phyloP scores from a whole-genome alignment of 2,888 invertebrate genomes.

The Ctenicera cuprea region DNA sequence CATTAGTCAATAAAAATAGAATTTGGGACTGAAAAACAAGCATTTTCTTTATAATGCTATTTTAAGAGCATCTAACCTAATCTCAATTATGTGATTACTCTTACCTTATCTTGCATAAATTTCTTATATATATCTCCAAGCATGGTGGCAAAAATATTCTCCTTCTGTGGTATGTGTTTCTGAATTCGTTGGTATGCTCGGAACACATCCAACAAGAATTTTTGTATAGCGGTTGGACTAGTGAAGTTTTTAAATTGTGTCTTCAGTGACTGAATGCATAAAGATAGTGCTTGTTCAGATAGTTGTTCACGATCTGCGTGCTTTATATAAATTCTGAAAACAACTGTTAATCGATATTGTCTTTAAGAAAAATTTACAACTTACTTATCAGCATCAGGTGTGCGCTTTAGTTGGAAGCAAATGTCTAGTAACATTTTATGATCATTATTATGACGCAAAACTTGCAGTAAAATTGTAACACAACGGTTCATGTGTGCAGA shows the following conservation, averaged over 20 bases:
- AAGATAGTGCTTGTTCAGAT: constrained; percentile 85
- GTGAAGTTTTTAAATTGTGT: constrained; percentile 75
- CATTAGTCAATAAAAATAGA: too few species aligned
- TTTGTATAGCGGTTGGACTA: constrained; percentile 68
- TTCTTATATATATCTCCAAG: constrained; percentile 83
- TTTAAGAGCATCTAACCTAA: background rate
- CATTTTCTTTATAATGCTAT: constrained; percentile 19
- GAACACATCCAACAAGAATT: constrained; percentile 77
- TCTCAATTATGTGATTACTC: too few species aligned
- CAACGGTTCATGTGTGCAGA: constrained; percentile 93
- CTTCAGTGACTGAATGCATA: constrained; percentile 82
- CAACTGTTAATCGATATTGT: background rate
- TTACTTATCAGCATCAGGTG: constrained; percentile 91
- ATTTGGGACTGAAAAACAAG: background rate
- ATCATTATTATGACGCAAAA: constrained; percentile 87
- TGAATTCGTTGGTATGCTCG: constrained; percentile 82
- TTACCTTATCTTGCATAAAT: constrained; percentile 76
- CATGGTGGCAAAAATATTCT: constrained; percentile 78
- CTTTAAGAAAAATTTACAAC: constrained; percentile 53
- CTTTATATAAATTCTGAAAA: constrained; percentile 84
- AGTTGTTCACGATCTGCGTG: constrained; percentile 89
- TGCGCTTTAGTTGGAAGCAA: constrained; percentile 84
- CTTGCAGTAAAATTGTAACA: constrained; percentile 86
- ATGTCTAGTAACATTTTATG: constrained; percentile 87
- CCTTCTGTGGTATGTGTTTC: constrained; percentile 78